Percentiles rank a stretch among this genome's conserved stretches.
phyloP scores from a whole-genome alignment of 2,888 invertebrate genomes.

The Unio delphinus region DNA sequence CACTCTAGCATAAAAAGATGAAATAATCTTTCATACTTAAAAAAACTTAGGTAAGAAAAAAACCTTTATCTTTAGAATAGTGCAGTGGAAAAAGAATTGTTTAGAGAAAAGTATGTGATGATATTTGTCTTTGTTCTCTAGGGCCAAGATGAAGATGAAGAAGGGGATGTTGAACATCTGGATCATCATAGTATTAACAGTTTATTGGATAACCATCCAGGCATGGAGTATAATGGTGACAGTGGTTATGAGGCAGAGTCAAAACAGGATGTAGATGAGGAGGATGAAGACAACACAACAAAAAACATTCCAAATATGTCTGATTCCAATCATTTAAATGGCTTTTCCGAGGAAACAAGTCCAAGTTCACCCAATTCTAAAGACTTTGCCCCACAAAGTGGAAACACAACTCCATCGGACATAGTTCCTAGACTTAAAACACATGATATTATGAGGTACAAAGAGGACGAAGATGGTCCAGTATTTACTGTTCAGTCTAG shows the following conservation, averaged over 20 bases:
- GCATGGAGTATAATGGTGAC: conserved; percentile 55
- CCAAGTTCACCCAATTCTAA: conserved; percentile 7
- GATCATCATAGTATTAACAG: not conserved
- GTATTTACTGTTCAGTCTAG: no score
- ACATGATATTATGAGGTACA: no score
- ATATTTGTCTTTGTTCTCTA: not conserved
- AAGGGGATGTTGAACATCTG: conserved; percentile 7
- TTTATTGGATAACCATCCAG: not conserved
- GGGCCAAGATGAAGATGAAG: conserved; percentile 38
- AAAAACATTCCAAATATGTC: conserved; percentile 14
- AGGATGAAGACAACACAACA: conserved; percentile 24
- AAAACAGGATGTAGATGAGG: conserved; percentile 33
- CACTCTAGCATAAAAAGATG: no score
- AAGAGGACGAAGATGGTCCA: no score
- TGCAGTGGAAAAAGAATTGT: no score
- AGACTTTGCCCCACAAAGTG: no score
- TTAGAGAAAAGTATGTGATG: not conserved
- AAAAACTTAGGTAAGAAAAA: no score
- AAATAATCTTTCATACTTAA: no score
- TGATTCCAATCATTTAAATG: conserved; percentile 18
- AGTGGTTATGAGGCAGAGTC: conserved; percentile 65
- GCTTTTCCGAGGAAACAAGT: conserved; percentile 13
- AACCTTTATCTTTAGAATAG: no score
- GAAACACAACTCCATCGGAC: no score
- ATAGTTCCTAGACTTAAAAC: no score